Conservation (phyloP, 2,888 invertebrate genomes). For the Caenorhabditis afra region DNA sequence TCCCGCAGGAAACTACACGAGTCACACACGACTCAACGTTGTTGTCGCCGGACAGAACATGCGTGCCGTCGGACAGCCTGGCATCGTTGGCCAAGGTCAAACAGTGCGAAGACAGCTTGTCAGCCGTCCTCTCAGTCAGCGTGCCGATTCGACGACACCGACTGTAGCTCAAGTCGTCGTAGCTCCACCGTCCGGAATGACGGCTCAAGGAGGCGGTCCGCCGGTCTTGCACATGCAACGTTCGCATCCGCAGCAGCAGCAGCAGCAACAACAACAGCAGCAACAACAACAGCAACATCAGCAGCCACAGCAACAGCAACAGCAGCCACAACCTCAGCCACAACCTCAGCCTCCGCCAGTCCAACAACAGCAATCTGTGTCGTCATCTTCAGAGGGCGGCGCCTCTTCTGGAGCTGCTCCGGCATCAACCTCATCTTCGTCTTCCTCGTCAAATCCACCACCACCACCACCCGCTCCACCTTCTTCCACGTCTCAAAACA, state of each 20-base stretch:
- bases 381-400: too few species aligned
- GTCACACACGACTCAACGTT: slow-evolving; percentile 44
- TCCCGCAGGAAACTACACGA: slow-evolving; percentile 1
- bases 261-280: neutral
- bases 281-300: too few species aligned
- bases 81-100: slow-evolving; percentile 3
- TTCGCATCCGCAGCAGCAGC: slow-evolving; percentile 4
- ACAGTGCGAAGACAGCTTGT: slow-evolving; percentile 23
- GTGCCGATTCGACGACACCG: slow-evolving; percentile 15
- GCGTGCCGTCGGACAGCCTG: slow-evolving; percentile 12
- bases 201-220: slow-evolving; percentile 9
- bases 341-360: neutral
- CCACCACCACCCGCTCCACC: neutral
- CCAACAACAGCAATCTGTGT: too few species aligned
- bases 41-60: slow-evolving; percentile 37
- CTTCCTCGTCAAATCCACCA: neutral
- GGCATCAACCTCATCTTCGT: neutral
- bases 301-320: neutral
- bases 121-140: slow-evolving; percentile 16
- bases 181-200: slow-evolving; percentile 45
- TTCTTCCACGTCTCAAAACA: neutral
- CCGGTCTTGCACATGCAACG: slow-evolving; percentile 38
- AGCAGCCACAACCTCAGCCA: neutral
- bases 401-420: neutral
- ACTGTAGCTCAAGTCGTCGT: slow-evolving; percentile 49